Percentiles rank a stretch among this genome's conserved stretches.
Conservation (phyloP, 2,888 invertebrate species). For the Stomorhina lunata region DNA sequence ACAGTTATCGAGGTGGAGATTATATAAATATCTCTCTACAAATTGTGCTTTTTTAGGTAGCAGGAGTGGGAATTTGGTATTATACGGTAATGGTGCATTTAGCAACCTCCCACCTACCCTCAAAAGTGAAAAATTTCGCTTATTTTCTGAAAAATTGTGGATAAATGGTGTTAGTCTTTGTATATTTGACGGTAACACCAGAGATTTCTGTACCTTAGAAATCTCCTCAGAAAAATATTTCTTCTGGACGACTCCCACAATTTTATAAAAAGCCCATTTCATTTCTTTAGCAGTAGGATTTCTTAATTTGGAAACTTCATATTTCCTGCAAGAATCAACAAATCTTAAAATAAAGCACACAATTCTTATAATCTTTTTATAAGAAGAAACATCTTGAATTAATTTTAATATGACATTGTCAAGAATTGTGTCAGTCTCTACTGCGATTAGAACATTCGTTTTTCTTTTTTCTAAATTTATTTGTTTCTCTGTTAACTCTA, state of each 20-base stretch:
- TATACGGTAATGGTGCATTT: background rate
- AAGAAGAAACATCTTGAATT: no score
- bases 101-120: background rate
- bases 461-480: conserved; percentile 1
- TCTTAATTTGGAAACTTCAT: no score
- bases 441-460: background rate
- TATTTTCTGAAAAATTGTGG: background rate
- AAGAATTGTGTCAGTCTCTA: no score
- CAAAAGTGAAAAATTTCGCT: background rate
- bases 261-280: no score
- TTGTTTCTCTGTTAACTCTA: conserved; percentile 24
- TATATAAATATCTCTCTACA: background rate
- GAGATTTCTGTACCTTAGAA: no score
- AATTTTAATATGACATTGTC: no score
- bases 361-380: no score
- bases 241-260: no score
- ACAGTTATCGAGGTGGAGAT: background rate
- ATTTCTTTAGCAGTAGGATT: no score
- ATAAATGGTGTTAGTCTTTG: background rate
- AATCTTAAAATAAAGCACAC: no score
- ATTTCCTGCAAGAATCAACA: no score
- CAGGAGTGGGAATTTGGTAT: background rate
- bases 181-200: background rate
- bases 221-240: no score
- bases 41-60: background rate